Evolutionary conservation across 2,888 invertebrate species (phyloP).

Genomic region (Acanthococcus lagerstroemiae): DNA sequence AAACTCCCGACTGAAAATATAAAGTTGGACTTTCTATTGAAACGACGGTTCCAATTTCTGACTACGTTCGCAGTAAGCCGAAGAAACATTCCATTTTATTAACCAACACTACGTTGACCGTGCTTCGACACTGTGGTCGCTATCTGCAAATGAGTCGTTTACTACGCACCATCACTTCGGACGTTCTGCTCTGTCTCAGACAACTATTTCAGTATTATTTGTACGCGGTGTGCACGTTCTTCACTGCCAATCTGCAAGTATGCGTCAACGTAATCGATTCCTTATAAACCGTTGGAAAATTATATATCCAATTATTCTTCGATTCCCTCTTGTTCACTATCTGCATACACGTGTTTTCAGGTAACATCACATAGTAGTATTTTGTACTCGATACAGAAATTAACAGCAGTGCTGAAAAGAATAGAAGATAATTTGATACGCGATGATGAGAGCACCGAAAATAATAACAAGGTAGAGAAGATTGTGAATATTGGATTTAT

Average conservation of each 20-base stretch:
- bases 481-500: too few relatives aligned
- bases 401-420: conserved; percentile 63
- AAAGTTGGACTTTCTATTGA: too few relatives aligned
- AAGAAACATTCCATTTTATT: conserved; percentile 49
- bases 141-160: conserved; percentile 88
- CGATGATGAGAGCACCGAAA: conserved; percentile 3
- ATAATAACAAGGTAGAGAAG: conserved; percentile 3
- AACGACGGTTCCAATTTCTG: too few relatives aligned
- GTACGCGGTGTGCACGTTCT: conserved; percentile 76
- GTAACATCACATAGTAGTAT: background rate
- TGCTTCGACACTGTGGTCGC: conserved; percentile 77
- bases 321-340: background rate
- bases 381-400: conserved; percentile 42
- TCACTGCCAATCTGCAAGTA: conserved; percentile 69
- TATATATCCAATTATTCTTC: background rate
- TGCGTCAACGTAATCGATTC: too few relatives aligned
- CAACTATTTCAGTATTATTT: conserved; percentile 91
- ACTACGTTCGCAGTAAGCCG: conserved; percentile 2
- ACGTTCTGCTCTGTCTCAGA: conserved; percentile 78
- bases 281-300: too few relatives aligned
- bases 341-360: background rate
- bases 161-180: conserved; percentile 77
- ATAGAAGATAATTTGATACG: conserved; percentile 58
- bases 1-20: too few relatives aligned
- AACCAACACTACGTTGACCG: conserved; percentile 84